Evolutionary conservation across 2,888 invertebrate species (phyloP).

Genomic region (Erebia aethiops): DNA sequence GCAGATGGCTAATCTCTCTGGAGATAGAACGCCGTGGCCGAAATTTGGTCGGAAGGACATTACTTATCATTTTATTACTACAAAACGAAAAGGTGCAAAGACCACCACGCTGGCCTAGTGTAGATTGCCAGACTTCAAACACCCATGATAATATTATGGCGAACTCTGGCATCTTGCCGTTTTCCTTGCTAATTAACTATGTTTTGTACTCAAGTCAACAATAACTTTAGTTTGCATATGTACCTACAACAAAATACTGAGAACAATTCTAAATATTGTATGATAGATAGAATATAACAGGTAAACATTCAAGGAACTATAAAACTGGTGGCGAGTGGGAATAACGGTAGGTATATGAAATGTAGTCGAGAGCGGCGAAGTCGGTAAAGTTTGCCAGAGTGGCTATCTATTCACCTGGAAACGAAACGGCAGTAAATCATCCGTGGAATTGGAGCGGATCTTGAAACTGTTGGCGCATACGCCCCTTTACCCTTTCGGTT

Average conservation of each 20-base stretch:
- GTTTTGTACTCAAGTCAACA: background rate
- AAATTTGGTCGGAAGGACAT: no score
- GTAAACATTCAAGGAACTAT: constrained; percentile 14
- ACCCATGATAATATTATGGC: no score
- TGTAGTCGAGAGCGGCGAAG: constrained; percentile 34
- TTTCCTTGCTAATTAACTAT: no score
- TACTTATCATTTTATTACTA: no score
- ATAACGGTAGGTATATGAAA: constrained; percentile 30
- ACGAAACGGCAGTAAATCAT: constrained; percentile 57
- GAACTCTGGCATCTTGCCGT: no score
- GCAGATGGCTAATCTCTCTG: no score
- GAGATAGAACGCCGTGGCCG: no score
- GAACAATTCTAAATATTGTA: background rate
- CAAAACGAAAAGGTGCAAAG: no score
- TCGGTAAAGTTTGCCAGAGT: constrained; percentile 37
- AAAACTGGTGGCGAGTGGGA: constrained; percentile 25
- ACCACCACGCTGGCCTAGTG: no score
- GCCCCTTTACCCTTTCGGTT: background rate
- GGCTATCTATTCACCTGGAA: constrained; percentile 50
- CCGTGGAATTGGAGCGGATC: constrained; percentile 29
- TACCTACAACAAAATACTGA: no score
- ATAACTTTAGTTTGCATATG: background rate
- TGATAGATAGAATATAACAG: background rate
- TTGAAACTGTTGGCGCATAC: background rate
- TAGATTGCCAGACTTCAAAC: no score